Percentiles rank a stretch among this genome's conserved stretches.
Conservation (phyloP, 2,888 invertebrate species). For the Celastrina argiolus region DNA sequence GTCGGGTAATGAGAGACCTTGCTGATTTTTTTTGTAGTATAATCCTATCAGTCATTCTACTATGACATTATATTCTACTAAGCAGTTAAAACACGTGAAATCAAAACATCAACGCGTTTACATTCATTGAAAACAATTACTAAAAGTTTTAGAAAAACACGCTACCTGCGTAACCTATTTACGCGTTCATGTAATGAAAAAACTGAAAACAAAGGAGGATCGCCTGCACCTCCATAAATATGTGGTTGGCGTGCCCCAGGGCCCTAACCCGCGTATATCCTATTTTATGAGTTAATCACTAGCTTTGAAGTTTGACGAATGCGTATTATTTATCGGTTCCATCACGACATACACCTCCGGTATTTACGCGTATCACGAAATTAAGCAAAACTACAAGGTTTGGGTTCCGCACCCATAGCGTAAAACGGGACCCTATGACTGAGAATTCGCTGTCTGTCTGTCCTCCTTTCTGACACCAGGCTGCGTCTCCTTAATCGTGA, state of each 20-base stretch:
- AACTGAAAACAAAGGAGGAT: conserved; percentile 35
- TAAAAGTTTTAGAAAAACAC: background rate
- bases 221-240: conserved; percentile 34
- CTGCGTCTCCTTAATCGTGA: too few species aligned
- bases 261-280: conserved; percentile 44
- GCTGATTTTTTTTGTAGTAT: too few species aligned
- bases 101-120: background rate
- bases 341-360: conserved; percentile 48
- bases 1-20: too few species aligned
- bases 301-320: conserved; percentile 71
- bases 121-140: background rate
- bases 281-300: conserved; percentile 70
- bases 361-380: conserved; percentile 28
- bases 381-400: background rate
- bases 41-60: too few species aligned
- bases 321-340: conserved; percentile 57
- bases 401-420: too few species aligned
- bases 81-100: background rate
- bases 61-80: too few species aligned
- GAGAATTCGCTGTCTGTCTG: too few species aligned
- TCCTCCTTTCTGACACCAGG: too few species aligned
- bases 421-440: too few species aligned
- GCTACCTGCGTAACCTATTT: background rate
- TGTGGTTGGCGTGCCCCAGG: conserved; percentile 51
- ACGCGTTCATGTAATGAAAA: conserved; percentile 32